Evolutionary conservation across 2,797 vertebrate species (phyloP).

Genomic region (Hippoglossus hippoglossus): DNA sequence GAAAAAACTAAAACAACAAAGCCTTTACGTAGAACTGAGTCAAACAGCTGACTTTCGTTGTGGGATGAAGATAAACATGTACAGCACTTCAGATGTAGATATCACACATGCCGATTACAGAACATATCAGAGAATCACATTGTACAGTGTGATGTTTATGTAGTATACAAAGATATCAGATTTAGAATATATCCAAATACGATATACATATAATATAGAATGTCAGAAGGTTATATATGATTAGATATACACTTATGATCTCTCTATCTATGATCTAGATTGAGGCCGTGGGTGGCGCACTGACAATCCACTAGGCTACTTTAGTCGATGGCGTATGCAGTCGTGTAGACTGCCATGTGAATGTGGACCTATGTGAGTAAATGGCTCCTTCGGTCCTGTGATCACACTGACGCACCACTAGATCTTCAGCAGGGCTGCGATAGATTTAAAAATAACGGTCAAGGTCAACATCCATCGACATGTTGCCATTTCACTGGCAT

Average conservation of each 20-base stretch:
- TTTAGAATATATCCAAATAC: slow-evolving; percentile 69
- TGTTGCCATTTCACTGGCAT: slow-evolving; percentile 35
- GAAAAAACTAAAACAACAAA: slow-evolving; percentile 10
- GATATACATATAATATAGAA: slow-evolving; percentile 53
- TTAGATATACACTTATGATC: slow-evolving; percentile 52
- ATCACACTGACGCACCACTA: slow-evolving; percentile 51
- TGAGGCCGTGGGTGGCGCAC: slow-evolving; percentile 70
- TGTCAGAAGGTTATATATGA: slow-evolving; percentile 65
- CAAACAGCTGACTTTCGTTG: slow-evolving; percentile 50
- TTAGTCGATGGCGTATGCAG: slow-evolving; percentile 57
- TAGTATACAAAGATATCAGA: slow-evolving; percentile 67
- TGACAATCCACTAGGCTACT: slow-evolving; percentile 79
- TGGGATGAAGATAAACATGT: slow-evolving; percentile 58
- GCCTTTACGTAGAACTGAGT: slow-evolving; percentile 21
- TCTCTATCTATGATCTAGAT: slow-evolving; percentile 27
- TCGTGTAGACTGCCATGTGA: slow-evolving; percentile 53
- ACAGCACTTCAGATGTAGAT: slow-evolving; percentile 76
- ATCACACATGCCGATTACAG: slow-evolving; percentile 60
- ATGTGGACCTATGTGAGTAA: slow-evolving; percentile 70
- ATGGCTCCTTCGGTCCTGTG: slow-evolving; percentile 46
- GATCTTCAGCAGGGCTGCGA: slow-evolving; percentile 54
- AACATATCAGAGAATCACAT: slow-evolving; percentile 75
- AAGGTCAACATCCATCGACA: slow-evolving; percentile 31
- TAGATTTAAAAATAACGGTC: slow-evolving; percentile 16
- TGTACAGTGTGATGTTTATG: slow-evolving; percentile 76